phyloP scores from a whole-genome alignment of 1,140 invertebrate species.

The Pomacea maculata region DNA sequence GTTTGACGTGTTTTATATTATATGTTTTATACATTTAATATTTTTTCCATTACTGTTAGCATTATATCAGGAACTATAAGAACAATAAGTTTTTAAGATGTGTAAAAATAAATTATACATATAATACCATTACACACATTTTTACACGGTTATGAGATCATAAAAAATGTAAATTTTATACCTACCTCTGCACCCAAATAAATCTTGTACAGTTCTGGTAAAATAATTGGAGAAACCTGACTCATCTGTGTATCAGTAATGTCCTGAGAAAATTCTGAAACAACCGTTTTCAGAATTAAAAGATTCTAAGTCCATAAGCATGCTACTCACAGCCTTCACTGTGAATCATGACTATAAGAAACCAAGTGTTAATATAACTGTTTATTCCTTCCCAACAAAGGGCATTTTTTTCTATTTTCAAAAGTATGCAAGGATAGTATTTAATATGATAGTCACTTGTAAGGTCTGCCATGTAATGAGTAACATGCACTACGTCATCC shows the following conservation, averaged over 20 bases:
- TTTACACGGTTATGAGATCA: neutral
- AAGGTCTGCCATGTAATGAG: too few species aligned
- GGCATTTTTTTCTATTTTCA: too few species aligned
- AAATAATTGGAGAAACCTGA: constrained; percentile 78
- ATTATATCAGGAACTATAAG: neutral
- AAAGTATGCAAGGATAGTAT: too few species aligned
- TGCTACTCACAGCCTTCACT: too few species aligned
- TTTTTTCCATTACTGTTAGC: neutral
- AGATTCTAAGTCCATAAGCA: too few species aligned
- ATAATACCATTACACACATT: neutral
- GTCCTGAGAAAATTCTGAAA: constrained; percentile 76
- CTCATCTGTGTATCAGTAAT: constrained; percentile 77
- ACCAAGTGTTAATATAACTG: too few species aligned
- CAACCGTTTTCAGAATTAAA: neutral
- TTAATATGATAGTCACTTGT: too few species aligned
- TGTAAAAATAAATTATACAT: constrained; percentile 3
- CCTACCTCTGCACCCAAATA: constrained; percentile 74
- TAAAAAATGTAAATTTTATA: neutral
- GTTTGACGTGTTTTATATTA: neutral
- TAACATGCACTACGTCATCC: too few species aligned
- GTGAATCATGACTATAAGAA: too few species aligned
- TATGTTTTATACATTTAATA: neutral
- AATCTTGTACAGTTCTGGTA: constrained; percentile 82
- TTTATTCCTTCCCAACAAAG: too few species aligned
- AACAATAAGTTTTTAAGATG: neutral